Percentiles rank a stretch among this genome's conserved stretches.
Evolutionary conservation across 2,888 invertebrate genomes (phyloP).

Genomic region (Apotomis turbidana): DNA sequence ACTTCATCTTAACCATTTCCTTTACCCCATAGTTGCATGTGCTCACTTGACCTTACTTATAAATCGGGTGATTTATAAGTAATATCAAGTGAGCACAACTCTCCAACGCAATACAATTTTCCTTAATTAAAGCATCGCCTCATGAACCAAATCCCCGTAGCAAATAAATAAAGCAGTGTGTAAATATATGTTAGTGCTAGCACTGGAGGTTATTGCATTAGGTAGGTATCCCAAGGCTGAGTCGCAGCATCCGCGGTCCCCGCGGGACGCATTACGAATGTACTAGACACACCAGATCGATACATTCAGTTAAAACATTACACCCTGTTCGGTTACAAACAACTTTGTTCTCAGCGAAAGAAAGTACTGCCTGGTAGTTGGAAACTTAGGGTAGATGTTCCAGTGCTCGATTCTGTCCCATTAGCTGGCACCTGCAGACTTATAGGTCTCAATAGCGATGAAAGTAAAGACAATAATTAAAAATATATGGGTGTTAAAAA

Average conservation of each 20-base stretch:
- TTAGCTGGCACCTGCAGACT: background rate
- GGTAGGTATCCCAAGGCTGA: slow-evolving; percentile 71
- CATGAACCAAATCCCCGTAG: slow-evolving; percentile 36
- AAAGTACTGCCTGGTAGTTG: slow-evolving; percentile 10
- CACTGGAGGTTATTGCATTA: slow-evolving; percentile 70
- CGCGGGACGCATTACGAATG: slow-evolving; percentile 79
- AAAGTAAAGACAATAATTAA: too few relatives aligned
- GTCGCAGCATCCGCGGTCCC: slow-evolving; percentile 74
- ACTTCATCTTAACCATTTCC: background rate
- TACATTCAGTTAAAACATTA: slow-evolving; percentile 71
- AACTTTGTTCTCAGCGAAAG: slow-evolving; percentile 44
- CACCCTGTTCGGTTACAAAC: slow-evolving; percentile 63
- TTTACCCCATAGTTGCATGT: background rate
- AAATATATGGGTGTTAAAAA: too few relatives aligned
- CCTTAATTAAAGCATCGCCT: slow-evolving; percentile 35
- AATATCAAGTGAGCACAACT: too few relatives aligned
- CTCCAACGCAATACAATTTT: slow-evolving; percentile 24
- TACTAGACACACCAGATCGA: slow-evolving; percentile 78
- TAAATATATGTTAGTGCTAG: slow-evolving; percentile 50
- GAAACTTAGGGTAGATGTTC: background rate
- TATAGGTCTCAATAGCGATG: too few relatives aligned
- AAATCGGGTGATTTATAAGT: too few relatives aligned
- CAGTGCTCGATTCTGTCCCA: background rate
- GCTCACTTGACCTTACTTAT: background rate
- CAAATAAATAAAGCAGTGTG: slow-evolving; percentile 42